phyloP scores from a whole-genome alignment of 2,888 invertebrate species.

The Rosalia funebris region DNA sequence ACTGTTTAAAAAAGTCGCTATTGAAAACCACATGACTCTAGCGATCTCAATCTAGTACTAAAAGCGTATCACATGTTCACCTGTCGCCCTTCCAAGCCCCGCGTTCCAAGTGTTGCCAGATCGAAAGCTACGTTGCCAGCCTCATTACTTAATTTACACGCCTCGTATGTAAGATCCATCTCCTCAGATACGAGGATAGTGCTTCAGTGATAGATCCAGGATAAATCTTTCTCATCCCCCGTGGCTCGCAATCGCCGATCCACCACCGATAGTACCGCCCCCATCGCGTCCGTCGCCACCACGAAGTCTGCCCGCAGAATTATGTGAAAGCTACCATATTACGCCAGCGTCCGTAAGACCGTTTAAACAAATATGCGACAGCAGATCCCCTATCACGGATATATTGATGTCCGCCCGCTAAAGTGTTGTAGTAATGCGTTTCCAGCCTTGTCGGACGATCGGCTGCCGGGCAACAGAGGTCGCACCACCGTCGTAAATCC shows the following conservation, averaged over 20 bases:
- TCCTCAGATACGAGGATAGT: no score
- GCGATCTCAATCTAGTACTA: no score
- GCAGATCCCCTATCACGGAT: conserved; percentile 60
- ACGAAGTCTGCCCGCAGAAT: conserved; percentile 53
- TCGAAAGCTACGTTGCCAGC: no score
- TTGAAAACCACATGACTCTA: no score
- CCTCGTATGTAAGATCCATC: no score
- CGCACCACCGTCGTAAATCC: conserved; percentile 46
- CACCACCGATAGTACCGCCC: conserved; percentile 38
- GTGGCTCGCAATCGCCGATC: conserved; percentile 29
- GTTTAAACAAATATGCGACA: conserved; percentile 64
- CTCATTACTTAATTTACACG: no score
- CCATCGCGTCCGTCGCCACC: conserved; percentile 45
- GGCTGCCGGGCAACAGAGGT: conserved; percentile 56
- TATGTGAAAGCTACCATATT: conserved; percentile 62
- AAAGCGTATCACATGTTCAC: no score
- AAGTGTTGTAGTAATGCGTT: conserved; percentile 60
- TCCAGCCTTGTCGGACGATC: conserved; percentile 60
- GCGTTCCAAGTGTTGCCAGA: no score
- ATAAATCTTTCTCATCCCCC: conserved; percentile 4
- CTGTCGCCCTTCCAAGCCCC: no score
- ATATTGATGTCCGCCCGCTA: conserved; percentile 61
- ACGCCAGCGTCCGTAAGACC: conserved; percentile 59
- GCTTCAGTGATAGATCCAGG: background rate
- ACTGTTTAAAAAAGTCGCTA: no score